Evolutionary conservation across 1,140 invertebrate species (phyloP), one percentile per base, ranked within the genome.

Genomic region (Drosophila kepulauana): DNA sequence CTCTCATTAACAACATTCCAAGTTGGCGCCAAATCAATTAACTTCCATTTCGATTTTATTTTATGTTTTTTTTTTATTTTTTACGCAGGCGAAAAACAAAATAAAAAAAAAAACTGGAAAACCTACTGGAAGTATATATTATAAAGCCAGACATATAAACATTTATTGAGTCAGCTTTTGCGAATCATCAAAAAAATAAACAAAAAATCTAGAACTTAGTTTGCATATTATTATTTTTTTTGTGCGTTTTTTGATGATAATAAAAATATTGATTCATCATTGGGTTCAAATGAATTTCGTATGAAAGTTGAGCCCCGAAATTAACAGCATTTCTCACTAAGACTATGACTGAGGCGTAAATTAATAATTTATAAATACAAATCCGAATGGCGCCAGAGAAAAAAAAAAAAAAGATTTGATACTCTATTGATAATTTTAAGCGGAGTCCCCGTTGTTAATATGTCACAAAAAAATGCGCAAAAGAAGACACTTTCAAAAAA

Each of bases 1-100:
- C 66, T 81, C 85, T 84, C 49, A 89, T 88, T 89, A 89, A 84
- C 80, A 75, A 75, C 65, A 67, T 82, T 69, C 74, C 78, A 41
- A 62, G 8, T 72, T 84, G 84, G 84, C 84, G 84, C 85, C 84
- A 78, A 56, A 68, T 70, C 57, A 89, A 89, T 88, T 89, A 89
- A 72, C 85, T 88, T 43, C 57, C 54, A 77, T 81, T 72, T 66
- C 15, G 61, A 79, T 65, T 76, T 71, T 28, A 33, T 45, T 48
- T 58, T 49, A 13, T 28, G 20, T 49, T 41, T 62, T 20, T 61
- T 15, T 41, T 49, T 43, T 51, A 20, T 58, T 61, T 70, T 38
- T 64, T 81, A 62, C 75, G 75, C 68, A 81, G 57, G 45, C 70
- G 16, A 11, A 33, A 25, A 30, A 25, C 20, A 25, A n/a, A 13